Evolutionary conservation across 2,113 vertebrate genomes (phyloP), one percentile per base, ranked within the genome.

Genomic region (Phycodurus eques): DNA sequence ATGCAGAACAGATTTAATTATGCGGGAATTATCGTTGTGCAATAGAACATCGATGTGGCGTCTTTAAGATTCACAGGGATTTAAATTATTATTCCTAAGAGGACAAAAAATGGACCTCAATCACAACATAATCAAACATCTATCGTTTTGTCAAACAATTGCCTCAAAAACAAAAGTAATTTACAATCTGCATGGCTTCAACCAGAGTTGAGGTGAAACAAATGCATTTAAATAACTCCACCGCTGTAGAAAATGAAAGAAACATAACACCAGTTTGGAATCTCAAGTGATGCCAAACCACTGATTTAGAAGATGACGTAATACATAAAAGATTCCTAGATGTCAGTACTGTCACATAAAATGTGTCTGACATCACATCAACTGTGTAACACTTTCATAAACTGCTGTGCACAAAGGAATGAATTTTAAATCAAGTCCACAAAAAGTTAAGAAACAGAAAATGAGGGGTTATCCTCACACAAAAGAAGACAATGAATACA

Each of bases 401-500:
- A 76, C 60, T 54, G 70, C 19, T 10, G 67, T 70, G 68, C 68
- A 84, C 75, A 77, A 79, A 51, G 70, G 63, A 84, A 81, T 61
- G 63, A 78, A 57, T 83, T 62, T 78, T 73, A 76, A 77, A 74
- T 75, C 39, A 72, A 53, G 63, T 72, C 42, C 31, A 66, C 74
- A 77, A 62, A 71, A 72, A 68, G 35, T 70, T 39, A 78, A 80
- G 17, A 78, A 74, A 56, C 68, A 67, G 63, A 78, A 83, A 85
- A 82, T 61, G 49, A 78, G 65, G 54, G 4, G n/a, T 70, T 47
- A 65, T 78, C 73, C 79, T 83, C 88, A 90, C 88, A 89, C 80
- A 88, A 88, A 88, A 46, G 51, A 77, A 79, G n/a, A 71, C 46
- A 71, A 88, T 78, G 77, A 86, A 86, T 73, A 82, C 57, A 63